Evolutionary conservation across 2,888 invertebrate genomes (phyloP).

Genomic region (Ctena decussata): DNA sequence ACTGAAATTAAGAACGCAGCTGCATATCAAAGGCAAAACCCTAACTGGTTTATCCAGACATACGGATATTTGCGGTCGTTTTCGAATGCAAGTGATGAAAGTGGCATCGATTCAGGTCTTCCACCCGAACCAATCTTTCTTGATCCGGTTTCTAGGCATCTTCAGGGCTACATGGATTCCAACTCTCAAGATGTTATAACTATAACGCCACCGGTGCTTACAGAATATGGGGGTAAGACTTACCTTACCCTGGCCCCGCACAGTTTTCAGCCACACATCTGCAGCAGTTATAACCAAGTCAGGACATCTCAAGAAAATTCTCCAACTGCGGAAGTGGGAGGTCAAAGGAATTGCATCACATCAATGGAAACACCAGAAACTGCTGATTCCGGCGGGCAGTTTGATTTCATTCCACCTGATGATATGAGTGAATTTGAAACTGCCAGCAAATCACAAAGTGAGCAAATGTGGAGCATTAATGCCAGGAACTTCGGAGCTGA

Average conservation of each 20-base stretch:
- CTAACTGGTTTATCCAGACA: constrained; percentile 36
- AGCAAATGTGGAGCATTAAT: constrained; percentile 55
- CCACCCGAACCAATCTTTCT: not conserved
- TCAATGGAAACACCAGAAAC: constrained; percentile 1
- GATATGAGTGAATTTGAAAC: constrained; percentile 46
- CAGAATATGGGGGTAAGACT: not conserved
- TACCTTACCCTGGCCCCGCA: not conserved
- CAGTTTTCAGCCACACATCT: not conserved
- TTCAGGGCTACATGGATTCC: constrained; percentile 5
- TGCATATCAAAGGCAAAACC: constrained; percentile 42
- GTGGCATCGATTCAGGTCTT: constrained; percentile 55
- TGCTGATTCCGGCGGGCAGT: constrained; percentile 35
- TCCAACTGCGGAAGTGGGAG: too few relatives aligned
- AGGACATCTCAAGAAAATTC: not conserved
- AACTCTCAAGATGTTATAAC: constrained; percentile 29
- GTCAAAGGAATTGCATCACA: too few relatives aligned
- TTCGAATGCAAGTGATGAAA: constrained; percentile 49
- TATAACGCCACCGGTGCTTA: constrained; percentile 32
- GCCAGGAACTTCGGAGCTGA: constrained; percentile 21
- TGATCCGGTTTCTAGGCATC: not conserved
- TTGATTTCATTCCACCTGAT: constrained; percentile 55
- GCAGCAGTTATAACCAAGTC: not conserved
- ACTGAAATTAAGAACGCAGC: constrained; percentile 32
- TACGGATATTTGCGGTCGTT: constrained; percentile 25
- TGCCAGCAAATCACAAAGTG: constrained; percentile 38